phyloP scores from a whole-genome alignment of 2,113 vertebrate genomes.

The Lagopus muta region DNA sequence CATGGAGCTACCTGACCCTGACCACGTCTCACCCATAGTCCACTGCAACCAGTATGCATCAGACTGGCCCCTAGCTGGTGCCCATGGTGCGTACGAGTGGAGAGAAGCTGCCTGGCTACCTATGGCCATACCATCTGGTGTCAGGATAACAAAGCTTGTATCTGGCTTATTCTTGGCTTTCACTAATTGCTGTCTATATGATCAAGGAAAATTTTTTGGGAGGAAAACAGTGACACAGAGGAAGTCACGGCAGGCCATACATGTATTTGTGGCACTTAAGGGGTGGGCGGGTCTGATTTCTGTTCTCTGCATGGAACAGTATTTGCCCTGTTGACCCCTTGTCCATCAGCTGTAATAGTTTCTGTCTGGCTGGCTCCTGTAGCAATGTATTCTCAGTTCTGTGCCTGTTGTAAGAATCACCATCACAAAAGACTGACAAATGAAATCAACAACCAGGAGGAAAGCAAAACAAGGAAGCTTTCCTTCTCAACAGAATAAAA shows the following conservation, averaged over 20 bases:
- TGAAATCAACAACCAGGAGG: conserved; percentile 8
- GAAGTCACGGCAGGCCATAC: accelerated
- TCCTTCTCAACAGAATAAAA: conserved; percentile 16
- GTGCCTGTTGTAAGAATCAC: neutral
- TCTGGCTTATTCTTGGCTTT: neutral
- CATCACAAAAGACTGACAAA: conserved; percentile 43
- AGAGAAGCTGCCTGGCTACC: neutral
- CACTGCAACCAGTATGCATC: neutral
- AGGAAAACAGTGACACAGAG: neutral
- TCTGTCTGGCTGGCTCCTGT: neutral
- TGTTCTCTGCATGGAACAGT: neutral
- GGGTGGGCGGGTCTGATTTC: neutral
- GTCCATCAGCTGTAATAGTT: neutral
- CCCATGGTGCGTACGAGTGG: accelerated
- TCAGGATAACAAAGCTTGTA: neutral
- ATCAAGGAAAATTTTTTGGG: neutral
- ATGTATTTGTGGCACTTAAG: neutral
- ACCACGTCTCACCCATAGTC: neutral
- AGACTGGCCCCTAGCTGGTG: accelerated
- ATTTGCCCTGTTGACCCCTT: neutral
- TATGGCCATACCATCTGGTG: accelerated
- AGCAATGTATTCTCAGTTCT: neutral
- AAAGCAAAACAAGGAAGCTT: conserved; percentile 9
- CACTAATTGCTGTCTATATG: neutral
- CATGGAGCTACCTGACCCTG: neutral